Conservation (phyloP, 2,888 invertebrate genomes). For the Acrocyrtus sp. region DNA sequence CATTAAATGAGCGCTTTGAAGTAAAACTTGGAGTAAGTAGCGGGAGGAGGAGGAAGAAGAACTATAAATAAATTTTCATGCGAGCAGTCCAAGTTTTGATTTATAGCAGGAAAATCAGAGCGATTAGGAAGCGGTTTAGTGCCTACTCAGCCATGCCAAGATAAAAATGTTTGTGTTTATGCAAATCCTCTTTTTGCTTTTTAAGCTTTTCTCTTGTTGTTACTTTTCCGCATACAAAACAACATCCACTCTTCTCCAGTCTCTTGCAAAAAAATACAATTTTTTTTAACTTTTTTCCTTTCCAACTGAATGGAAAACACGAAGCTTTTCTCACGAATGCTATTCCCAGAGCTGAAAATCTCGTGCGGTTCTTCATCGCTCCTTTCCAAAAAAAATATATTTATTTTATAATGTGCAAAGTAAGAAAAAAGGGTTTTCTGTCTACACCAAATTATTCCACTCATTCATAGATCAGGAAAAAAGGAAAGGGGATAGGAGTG, state of each 20-base stretch:
- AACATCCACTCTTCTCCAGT: too few species aligned
- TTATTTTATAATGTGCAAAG: conserved; percentile 30
- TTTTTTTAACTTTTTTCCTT: too few species aligned
- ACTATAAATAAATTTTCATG: too few species aligned
- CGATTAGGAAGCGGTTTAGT: conserved; percentile 58
- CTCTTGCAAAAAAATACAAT: too few species aligned
- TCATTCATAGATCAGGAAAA: conserved; percentile 39
- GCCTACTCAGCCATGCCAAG: conserved; percentile 53
- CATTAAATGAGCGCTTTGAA: too few species aligned
- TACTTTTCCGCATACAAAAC: too few species aligned
- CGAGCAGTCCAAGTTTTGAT: conserved; percentile 52
- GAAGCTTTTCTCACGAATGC: too few species aligned
- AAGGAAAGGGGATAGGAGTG: conserved; percentile 7
- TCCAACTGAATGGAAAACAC: too few species aligned
- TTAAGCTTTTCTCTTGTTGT: conserved; percentile 19
- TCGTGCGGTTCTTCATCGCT: too few species aligned
- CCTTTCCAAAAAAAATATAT: conserved; percentile 17
- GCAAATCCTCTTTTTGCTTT: conserved; percentile 40
- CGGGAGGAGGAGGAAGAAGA: too few species aligned
- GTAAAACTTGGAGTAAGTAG: too few species aligned
- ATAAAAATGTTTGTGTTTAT: conserved; percentile 18
- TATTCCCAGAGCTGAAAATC: too few species aligned
- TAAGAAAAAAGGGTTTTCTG: conserved; percentile 29
- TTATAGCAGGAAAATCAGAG: conserved; percentile 56
- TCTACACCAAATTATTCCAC: conserved; percentile 45